Percentiles rank a stretch among this genome's conserved stretches.
Evolutionary conservation across 1,140 invertebrate species (phyloP).

Genomic region (Pachyrhynchus sulphureomaculatus): DNA sequence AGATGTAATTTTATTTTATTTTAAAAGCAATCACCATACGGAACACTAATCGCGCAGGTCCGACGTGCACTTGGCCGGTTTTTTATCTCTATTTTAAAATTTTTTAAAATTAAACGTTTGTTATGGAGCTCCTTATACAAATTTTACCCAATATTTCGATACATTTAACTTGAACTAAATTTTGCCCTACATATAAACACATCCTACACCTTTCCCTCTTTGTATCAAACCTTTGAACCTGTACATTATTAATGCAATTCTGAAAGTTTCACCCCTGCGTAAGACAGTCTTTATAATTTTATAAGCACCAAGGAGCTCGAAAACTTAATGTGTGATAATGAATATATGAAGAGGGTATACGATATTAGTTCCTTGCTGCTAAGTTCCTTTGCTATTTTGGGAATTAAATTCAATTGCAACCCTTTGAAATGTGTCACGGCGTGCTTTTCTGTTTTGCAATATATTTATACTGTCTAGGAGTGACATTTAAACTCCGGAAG

Average conservation of each 20-base stretch:
- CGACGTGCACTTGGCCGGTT: too few relatives aligned
- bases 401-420: slow-evolving; percentile 45
- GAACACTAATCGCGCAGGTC: too few relatives aligned
- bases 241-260: slow-evolving; percentile 27
- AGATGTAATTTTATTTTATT: too few relatives aligned
- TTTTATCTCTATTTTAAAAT: too few relatives aligned
- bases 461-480: not conserved
- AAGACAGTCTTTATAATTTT: slow-evolving; percentile 36
- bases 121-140: too few relatives aligned
- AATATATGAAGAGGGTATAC: slow-evolving; percentile 45
- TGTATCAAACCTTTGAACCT: not conserved
- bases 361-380: slow-evolving; percentile 31
- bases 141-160: too few relatives aligned
- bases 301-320: slow-evolving; percentile 31
- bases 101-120: too few relatives aligned
- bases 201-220: not conserved
- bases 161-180: too few relatives aligned
- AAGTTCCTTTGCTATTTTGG: slow-evolving; percentile 40
- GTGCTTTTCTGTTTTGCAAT: not conserved
- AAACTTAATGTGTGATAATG: slow-evolving; percentile 44
- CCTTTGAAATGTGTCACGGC: slow-evolving; percentile 40
- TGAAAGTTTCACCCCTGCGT: slow-evolving; percentile 16
- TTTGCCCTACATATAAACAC: too few relatives aligned
- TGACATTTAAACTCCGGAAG: not conserved
- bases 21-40: too few relatives aligned